phyloP scores from a whole-genome alignment of 2,113 vertebrate genomes.

The Mesitornis unicolor region DNA sequence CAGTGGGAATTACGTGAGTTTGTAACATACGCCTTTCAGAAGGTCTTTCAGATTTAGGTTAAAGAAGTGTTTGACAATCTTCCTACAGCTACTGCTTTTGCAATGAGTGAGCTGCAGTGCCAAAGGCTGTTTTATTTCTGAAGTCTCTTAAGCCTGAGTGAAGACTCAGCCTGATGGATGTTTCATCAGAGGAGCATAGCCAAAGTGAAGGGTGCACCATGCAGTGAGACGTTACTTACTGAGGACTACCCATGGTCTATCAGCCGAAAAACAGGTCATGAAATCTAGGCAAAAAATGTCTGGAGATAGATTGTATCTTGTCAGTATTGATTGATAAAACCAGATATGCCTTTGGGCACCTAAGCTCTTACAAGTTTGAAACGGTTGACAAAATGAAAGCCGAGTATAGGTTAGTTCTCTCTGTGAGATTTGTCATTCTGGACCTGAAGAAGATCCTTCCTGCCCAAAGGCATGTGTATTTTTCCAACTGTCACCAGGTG shows the following conservation, averaged over 20 bases:
- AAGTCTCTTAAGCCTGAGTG: neutral
- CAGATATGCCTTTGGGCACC: neutral
- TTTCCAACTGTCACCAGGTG: neutral
- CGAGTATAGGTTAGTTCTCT: neutral
- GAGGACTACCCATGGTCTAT: neutral
- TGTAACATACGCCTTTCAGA: neutral
- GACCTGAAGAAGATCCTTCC: neutral
- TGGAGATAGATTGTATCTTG: neutral
- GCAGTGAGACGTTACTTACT: neutral
- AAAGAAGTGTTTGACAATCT: neutral
- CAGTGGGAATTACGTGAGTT: neutral
- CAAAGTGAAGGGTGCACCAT: neutral
- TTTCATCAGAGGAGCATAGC: neutral
- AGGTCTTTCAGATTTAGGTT: neutral
- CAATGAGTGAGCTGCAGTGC: neutral
- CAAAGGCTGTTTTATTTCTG: neutral
- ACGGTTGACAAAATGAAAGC: rapidly evolving
- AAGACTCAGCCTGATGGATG: neutral
- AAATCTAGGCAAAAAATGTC: neutral
- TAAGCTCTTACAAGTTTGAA: neutral
- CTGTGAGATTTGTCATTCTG: neutral
- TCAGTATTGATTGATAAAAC: neutral
- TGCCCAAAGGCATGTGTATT: neutral
- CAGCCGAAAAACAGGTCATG: neutral
- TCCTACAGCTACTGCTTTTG: neutral